These are phyloP conservation scores for Coregonus ussuriensis DNA, from an alignment of 2,797 vertebrate species.

Conservation along the genomic window DNA sequence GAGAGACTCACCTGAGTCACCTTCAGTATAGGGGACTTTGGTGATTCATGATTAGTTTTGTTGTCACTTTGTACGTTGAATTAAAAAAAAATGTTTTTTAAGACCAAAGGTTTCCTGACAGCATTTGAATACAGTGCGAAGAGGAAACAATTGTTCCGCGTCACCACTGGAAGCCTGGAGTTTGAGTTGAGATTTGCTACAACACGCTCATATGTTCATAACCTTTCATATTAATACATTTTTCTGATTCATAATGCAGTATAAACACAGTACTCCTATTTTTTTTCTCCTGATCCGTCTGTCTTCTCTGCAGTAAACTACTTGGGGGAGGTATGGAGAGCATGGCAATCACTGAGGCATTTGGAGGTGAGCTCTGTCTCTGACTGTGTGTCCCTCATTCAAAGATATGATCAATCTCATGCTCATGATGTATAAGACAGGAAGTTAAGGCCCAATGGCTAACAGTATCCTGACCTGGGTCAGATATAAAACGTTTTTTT, in stretches of 20 bases:
- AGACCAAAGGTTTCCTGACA: constrained; percentile 94
- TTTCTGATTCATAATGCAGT: not conserved
- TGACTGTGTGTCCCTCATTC: not conserved
- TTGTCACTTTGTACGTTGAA: too few relatives aligned
- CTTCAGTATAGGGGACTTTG: constrained; percentile 80
- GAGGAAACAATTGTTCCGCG: constrained; percentile 93
- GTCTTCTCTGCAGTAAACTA: constrained; percentile 83
- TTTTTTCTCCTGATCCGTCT: constrained; percentile 8
- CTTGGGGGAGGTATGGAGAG: constrained; percentile 96
- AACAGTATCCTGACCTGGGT: not conserved
- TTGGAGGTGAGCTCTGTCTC: constrained; percentile 83
- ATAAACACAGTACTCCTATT: not conserved
- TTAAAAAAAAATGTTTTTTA: not conserved
- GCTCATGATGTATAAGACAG: not conserved
- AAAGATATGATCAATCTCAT: not conserved
- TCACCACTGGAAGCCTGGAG: constrained; percentile 95
- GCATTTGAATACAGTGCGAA: constrained; percentile 93
- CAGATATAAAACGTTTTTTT: not conserved
- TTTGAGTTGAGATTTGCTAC: constrained; percentile 84
- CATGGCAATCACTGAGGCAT: constrained; percentile 98
- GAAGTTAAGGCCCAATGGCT: too few relatives aligned
- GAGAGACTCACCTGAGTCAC: constrained; percentile 27
- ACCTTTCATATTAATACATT: not conserved
- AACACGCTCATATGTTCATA: not conserved
- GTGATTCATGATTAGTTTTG: too few relatives aligned